These are phyloP conservation scores for Gastracanthus pulcherrimus DNA, from an alignment of 2,888 invertebrate species.

Conservation along the genomic window DNA sequence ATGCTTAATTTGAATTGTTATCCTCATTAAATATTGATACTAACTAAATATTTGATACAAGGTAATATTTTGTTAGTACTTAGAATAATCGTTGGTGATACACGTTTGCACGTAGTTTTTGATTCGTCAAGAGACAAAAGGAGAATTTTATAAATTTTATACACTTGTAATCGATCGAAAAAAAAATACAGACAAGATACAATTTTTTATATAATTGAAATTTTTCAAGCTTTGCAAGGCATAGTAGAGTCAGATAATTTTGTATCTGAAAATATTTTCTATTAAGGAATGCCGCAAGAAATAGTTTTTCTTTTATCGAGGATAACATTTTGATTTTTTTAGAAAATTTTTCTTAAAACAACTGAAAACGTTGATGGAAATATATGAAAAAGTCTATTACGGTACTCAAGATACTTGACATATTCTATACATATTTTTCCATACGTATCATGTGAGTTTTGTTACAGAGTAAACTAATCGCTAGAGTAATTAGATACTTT, in stretches of 20 bases:
- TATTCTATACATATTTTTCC: too few relatives aligned
- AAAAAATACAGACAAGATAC: constrained; percentile 28
- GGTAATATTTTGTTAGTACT: neutral
- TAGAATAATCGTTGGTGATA: constrained; percentile 8
- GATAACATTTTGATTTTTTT: neutral
- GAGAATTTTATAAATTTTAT: constrained; percentile 10
- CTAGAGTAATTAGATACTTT: neutral
- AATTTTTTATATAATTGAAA: constrained; percentile 31
- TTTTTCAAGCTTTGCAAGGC: constrained; percentile 53
- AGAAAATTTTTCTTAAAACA: too few relatives aligned
- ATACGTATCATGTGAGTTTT: too few relatives aligned
- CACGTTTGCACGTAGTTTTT: constrained; percentile 40
- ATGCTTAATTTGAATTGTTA: neutral
- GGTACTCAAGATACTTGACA: too few relatives aligned
- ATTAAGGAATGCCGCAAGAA: constrained; percentile 43
- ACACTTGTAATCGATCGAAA: constrained; percentile 25
- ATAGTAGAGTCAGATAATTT: constrained; percentile 31
- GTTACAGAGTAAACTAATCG: neutral
- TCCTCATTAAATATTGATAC: neutral
- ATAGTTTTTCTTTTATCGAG: constrained; percentile 8
- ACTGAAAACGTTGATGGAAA: too few relatives aligned
- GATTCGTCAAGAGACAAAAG: neutral
- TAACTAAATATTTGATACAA: neutral
- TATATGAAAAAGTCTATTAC: neutral
- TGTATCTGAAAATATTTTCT: constrained; percentile 23